Conservation (phyloP, 2,797 vertebrate genomes). For the Leucoraja ocellata region DNA sequence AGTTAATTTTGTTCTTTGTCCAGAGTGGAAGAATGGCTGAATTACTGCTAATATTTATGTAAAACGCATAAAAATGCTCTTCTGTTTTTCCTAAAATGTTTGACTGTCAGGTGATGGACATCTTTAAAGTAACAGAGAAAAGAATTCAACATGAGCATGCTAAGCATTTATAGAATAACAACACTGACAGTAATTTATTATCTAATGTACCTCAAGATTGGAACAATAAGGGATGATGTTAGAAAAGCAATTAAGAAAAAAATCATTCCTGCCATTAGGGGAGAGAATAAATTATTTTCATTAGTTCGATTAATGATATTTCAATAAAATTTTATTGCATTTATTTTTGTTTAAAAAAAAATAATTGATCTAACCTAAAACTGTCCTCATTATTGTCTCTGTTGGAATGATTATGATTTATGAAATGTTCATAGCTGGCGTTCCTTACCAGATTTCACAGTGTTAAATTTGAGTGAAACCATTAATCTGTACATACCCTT, state of each 20-base stretch:
- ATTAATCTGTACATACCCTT: not conserved
- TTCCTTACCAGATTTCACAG: not conserved
- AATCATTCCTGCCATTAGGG: not conserved
- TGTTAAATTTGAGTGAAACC: not conserved
- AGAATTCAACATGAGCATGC: not conserved
- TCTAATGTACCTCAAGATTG: conserved; percentile 17
- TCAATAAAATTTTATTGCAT: not conserved
- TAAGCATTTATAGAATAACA: not conserved
- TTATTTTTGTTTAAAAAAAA: conserved; percentile 15
- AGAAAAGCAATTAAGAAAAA: conserved; percentile 5
- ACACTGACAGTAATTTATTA: not conserved
- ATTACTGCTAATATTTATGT: not conserved
- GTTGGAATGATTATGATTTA: conserved; percentile 3
- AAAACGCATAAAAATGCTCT: not conserved
- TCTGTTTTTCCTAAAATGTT: not conserved
- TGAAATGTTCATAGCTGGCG: not conserved
- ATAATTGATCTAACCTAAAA: conserved; percentile 13
- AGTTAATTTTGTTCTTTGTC: not conserved
- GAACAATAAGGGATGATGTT: conserved; percentile 12
- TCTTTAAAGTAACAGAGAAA: not conserved
- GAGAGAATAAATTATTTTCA: conserved; percentile 4
- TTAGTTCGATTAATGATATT: conserved; percentile 9
- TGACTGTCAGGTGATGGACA: not conserved
- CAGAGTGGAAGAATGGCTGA: not conserved
- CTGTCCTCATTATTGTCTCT: not conserved